Conservation (phyloP, 37 sponge, comb jelly and placozoan genomes). For the Amphimedon queenslandica region DNA sequence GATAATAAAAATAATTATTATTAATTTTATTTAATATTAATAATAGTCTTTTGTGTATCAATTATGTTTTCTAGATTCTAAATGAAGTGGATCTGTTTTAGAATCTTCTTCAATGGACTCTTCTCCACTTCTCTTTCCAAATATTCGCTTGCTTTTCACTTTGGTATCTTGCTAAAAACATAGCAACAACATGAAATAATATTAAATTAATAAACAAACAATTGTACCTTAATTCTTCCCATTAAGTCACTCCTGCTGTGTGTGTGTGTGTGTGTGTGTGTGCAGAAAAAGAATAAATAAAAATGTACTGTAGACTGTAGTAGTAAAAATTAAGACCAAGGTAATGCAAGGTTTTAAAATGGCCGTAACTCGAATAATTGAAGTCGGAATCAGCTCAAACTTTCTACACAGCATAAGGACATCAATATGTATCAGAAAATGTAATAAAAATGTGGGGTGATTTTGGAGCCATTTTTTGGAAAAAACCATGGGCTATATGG, state of each 20-base stretch:
- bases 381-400: no score
- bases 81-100: background rate
- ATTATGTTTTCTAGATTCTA: background rate
- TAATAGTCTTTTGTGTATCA: background rate
- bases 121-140: background rate
- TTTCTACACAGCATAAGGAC: no score
- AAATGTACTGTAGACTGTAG: no score
- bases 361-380: no score
- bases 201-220: background rate
- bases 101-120: background rate
- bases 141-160: background rate
- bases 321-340: no score
- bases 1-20: background rate
- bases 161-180: background rate
- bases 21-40: background rate
- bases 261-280: no score
- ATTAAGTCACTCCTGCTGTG: constrained; percentile 5
- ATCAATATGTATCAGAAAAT: no score
- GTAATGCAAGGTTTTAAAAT: no score
- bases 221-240: background rate
- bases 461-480: no score
- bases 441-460: no score
- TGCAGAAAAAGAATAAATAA: no score
- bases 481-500: no score
- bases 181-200: background rate